Percentiles rank a stretch among this genome's conserved stretches.
Conservation (phyloP, 37 sponge, comb jelly and placozoan genomes). For the Aplysina aerophoba region DNA sequence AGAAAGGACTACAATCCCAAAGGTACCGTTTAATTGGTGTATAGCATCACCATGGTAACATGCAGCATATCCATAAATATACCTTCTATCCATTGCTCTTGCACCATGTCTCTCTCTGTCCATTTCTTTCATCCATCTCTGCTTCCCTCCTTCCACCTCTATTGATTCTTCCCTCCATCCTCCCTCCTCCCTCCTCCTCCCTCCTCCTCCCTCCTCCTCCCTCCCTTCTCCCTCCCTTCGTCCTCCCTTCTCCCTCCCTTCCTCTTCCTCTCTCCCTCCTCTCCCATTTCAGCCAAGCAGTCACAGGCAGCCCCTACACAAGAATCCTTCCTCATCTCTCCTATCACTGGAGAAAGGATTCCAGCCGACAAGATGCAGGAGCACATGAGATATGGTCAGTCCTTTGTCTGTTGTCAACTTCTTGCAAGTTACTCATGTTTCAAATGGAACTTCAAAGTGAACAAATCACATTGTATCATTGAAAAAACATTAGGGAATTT, state of each 20-base stretch:
- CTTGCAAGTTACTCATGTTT: too few relatives aligned
- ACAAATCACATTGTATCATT: too few relatives aligned
- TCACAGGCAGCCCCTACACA: slow-evolving; percentile 37
- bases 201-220: neutral
- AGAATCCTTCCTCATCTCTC: slow-evolving; percentile 77
- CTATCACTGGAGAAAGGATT: slow-evolving; percentile 94
- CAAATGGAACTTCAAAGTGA: too few relatives aligned
- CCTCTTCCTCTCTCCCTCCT: neutral
- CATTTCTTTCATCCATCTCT: too few relatives aligned
- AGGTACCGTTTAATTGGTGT: too few relatives aligned
- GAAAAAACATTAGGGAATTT: too few relatives aligned
- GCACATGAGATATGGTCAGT: slow-evolving; percentile 90
- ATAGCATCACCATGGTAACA: too few relatives aligned
- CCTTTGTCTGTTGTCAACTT: too few relatives aligned
- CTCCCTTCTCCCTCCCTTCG: neutral
- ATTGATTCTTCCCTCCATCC: neutral
- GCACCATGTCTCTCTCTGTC: too few relatives aligned
- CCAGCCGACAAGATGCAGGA: slow-evolving; percentile 83
- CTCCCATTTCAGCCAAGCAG: slow-evolving; percentile 9
- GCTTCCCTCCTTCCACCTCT: too few relatives aligned
- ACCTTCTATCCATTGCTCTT: too few relatives aligned
- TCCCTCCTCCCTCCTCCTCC: neutral
- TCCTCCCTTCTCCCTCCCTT: neutral
- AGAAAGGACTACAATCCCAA: slow-evolving; percentile 93
- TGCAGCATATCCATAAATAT: too few relatives aligned